phyloP scores from a whole-genome alignment of 2,797 vertebrate genomes.

The Chelidonichthys spinosus region DNA sequence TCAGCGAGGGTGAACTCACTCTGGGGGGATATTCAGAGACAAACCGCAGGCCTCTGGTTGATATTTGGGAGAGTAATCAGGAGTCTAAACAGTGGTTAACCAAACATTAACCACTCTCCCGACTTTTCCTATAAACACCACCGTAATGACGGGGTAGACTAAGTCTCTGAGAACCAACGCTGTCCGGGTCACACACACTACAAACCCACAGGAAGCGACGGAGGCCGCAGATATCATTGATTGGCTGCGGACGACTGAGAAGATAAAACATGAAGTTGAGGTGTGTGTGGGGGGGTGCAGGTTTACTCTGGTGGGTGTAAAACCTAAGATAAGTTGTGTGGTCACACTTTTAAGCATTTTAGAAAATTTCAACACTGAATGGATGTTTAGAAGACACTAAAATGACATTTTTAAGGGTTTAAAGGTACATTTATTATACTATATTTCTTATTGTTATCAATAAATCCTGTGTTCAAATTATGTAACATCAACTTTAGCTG shows the following conservation, averaged over 20 bases:
- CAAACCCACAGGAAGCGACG: conserved; percentile 28
- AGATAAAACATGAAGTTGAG: not conserved
- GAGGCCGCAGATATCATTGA: not conserved
- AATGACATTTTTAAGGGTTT: not conserved
- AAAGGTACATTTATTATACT: not conserved
- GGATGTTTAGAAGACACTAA: not conserved
- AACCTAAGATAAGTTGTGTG: conserved; percentile 4
- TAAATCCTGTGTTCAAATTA: not conserved
- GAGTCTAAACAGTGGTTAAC: conserved; percentile 70
- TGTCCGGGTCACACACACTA: conserved; percentile 20
- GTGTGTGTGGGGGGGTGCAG: conserved; percentile 4
- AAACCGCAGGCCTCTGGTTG: conserved; percentile 46
- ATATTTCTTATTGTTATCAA: not conserved
- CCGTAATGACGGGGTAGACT: conserved; percentile 50
- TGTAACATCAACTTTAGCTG: not conserved
- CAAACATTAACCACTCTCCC: conserved; percentile 64
- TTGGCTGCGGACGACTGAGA: not conserved
- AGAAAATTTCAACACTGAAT: not conserved
- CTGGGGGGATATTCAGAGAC: conserved; percentile 40
- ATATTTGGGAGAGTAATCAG: conserved; percentile 54
- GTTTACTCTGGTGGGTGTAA: conserved; percentile 13
- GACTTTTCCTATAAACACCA: conserved; percentile 41
- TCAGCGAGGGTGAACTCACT: conserved; percentile 48
- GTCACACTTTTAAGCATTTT: not conserved
- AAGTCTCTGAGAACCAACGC: conserved; percentile 54